Evolutionary conservation across 2,888 invertebrate genomes (phyloP), one percentile per base, ranked within the genome.

Genomic region (Spisula subtruncata): DNA sequence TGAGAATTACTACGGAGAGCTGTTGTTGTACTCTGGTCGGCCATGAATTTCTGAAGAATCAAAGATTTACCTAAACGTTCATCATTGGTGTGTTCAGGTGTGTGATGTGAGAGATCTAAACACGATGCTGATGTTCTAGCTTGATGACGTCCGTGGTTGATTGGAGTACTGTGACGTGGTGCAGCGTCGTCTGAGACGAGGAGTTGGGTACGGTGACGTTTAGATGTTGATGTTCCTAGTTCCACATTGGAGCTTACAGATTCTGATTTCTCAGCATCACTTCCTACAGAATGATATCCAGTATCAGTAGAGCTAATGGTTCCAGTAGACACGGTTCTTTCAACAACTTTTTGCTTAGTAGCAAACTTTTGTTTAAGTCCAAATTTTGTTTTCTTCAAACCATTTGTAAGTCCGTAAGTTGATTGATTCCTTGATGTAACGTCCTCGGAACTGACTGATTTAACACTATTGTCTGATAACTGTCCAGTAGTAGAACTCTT

Each of bases 91-190:
- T 85, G 81, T 6, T 81, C 56, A 8, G 8, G 41, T 35, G 85
- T 80, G 0, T 86, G 51, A 18, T 25, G 18, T 14, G 75, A 32
- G 25, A 75, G 35, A 18, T 75, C 18, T 16, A 75, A 16, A 14
- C 35, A 35, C 16, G 75, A 75, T 2, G 75, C 35, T 75, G 29
- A 35, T 75, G 75, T 75, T 16, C 16, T 35, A 32, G 87, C 80
- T 66, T 80, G 46, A 5, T 41, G 29, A 48, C 81, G 60, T 12
- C 29, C 41, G 16, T 48, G 60, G 25, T 32, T n/a, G 1, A 90
- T 12, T 20, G 92, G 92, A 48, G 92, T 92, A 79, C 92, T 92
- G 83, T 92, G 92, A 29, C 84, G 85, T 16, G 87, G 92, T 29
- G 20, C 56, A 29, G 41, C 29, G 35, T 12, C 32, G 32, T 91